Evolutionary conservation across 2,113 vertebrate genomes (phyloP), one percentile per base, ranked within the genome.

Genomic region (Cichladusa arquata): DNA sequence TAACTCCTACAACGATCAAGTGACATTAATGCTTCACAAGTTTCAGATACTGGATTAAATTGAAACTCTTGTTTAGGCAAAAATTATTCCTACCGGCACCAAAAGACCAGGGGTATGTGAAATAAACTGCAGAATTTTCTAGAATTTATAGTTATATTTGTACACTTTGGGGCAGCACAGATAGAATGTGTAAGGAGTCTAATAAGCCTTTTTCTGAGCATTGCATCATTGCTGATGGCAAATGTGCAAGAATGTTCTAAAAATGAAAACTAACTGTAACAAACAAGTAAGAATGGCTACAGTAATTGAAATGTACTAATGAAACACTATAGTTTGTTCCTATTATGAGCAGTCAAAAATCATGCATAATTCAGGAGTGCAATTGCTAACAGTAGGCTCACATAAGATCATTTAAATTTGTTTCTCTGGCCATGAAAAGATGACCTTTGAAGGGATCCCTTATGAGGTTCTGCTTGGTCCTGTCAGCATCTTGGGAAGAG

Each of bases 401-500:
- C 33, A 85, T 14, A 88, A 70, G 58, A 64, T 95, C 44, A 53
- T 94, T 96, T 95, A 74, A 87, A 91, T 94, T 92, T 81, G n/a
- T 92, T 93, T 91, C 87, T 92, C 14, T 90, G 89, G 82, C 83
- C 50, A 22, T 50, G 53, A 97, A 86, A 69, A 86, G 90, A 58
- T 83, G 96, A 96, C 95, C 85, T 95, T 96, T 96, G 92, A 97
- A 95, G 79, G 50, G 51, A 95, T 95, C 83, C 86, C 88, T 90
- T 86, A 80, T 93, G 91, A 96, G 73, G 31, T 85, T 80, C 74
- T 87, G 17, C 74, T 86, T 70, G 58, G 56, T 82, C 61, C 91
- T 9, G 8, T 81, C 36, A 90, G 73, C 62, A 70, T 92, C 86
- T 80, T 67, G 77, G 86, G 80, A 92, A 51, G 28, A 93, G 33